phyloP scores from a whole-genome alignment of 2,888 invertebrate genomes.

The Acanthoscelides obtectus region DNA sequence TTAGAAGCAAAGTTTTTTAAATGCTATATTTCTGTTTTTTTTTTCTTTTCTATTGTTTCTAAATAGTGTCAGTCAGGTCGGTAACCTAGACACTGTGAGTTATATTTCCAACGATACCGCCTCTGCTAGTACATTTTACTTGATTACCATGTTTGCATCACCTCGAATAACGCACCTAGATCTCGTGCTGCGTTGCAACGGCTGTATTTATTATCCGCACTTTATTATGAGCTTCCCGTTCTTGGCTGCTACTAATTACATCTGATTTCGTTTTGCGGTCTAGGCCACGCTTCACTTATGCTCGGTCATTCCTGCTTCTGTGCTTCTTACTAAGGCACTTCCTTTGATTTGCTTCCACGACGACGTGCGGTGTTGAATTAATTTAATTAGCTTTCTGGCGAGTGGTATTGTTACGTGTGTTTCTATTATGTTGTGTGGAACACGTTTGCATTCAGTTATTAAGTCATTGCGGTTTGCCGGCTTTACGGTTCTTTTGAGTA shows the following conservation, averaged over 20 bases:
- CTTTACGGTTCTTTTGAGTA: background rate
- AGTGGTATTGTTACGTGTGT: background rate
- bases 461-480: background rate
- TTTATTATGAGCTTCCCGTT: background rate
- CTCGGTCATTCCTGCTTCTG: background rate
- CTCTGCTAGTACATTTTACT: too few relatives aligned
- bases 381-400: background rate
- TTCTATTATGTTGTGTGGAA: background rate
- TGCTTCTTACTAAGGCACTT: background rate
- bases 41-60: too few relatives aligned
- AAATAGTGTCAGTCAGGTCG: too few relatives aligned
- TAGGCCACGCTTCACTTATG: background rate
- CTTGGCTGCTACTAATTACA: background rate
- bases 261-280: background rate
- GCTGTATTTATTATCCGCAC: background rate
- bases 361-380: background rate
- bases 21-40: too few relatives aligned
- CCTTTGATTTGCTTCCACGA: background rate
- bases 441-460: background rate
- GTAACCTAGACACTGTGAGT: too few relatives aligned
- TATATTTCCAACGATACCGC: too few relatives aligned
- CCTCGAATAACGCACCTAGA: too few relatives aligned
- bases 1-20: too few relatives aligned
- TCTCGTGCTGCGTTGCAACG: background rate
- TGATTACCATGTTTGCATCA: too few relatives aligned